Evolutionary conservation across 1,140 invertebrate genomes (phyloP), one percentile per base, ranked within the genome.

Genomic region (Procambarus clarkii): DNA sequence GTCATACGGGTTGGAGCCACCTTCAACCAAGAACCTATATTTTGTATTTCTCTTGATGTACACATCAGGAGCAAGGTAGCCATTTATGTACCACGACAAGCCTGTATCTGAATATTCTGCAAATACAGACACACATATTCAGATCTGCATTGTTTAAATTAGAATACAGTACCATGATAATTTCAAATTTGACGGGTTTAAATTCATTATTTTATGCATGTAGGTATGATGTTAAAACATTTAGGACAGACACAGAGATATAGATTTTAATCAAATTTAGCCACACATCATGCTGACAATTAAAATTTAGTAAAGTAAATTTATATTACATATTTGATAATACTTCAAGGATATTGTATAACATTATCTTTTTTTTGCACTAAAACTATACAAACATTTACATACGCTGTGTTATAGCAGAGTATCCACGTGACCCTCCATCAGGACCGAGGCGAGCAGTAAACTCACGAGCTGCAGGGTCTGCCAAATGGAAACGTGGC

Each of bases 1-100:
- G 92, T 97, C 98, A 94, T 98, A 97, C 4, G 98, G 97, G 95
- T 98, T 97, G 93, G 98, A 98, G 1, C 98, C 98, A 54, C 98
- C 98, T 88, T 96, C 95, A 46, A 98, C 96, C 76, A 94, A 95
- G 93, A 98, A 98, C 15, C 95, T 96, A 95, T 99, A 99, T 0
- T 96, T 97, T 15, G 98, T 95, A 15, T 98, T 98, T 82, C 98
- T 95, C 92, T 97, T 96, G 78, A 99, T 94, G 95, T 97, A 98
- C 58, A 99, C 94, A 94, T 98, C 97, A 0, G 98, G 98, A 45
- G 96, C 96, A 87, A 99, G 94, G 93, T 96, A 96, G 0, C 98
- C 98, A 94, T 99, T 98, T 71, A 98, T 97, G 94, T 98, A 98
- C 97, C 97, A 98, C 21, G 94, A 95, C 80, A 95, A 93, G 15